Evolutionary conservation across 2,797 vertebrate genomes (phyloP), one percentile per base, ranked within the genome.

Genomic region (Serranus cabrilla): DNA sequence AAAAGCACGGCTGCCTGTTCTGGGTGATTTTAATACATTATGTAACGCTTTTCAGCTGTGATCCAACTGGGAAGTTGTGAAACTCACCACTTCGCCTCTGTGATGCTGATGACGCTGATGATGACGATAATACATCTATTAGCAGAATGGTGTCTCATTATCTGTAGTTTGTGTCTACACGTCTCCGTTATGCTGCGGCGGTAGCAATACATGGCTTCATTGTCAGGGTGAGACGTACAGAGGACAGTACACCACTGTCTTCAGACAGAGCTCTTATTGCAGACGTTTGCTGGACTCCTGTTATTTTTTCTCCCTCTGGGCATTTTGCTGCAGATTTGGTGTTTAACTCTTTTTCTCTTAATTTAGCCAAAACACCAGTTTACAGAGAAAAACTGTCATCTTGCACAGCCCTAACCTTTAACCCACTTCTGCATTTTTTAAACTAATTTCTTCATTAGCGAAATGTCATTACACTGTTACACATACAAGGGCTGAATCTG

Each of bases 401-500:
- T 80, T 62, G 39, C 31, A 61, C 51, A 46, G 55, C 40, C 62
- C 14, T 56, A 72, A 78, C 88, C 89, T 89, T 82, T 91, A 84
- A 90, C 91, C 85, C 68, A 92, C 60, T 91, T 90, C 75, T 81
- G 71, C 83, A 81, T 89, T 87, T 84, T 89, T 81, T 85, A 91
- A 93, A 85, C 87, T 69, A 85, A 82, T 89, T 91, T 83, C 67
- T 88, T 85, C 74, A 89, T 93, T 93, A 91, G 89, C 61, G 61
- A 92, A 93, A 93, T 94, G 74, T 81, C 74, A 92, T 94, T 92
- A 93, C 60, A 61, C 76, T 79, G 76, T 83, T 85, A 58, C 76
- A 80, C 67, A 62, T 82, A 50, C 68, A 54, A 37, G 25, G 64
- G 43, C 70, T 78, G 86, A 91, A 74, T 87, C 64, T 37, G 59